Evolutionary conservation across 2,113 vertebrate species (phyloP).

Genomic region (Myocastor coypus): DNA sequence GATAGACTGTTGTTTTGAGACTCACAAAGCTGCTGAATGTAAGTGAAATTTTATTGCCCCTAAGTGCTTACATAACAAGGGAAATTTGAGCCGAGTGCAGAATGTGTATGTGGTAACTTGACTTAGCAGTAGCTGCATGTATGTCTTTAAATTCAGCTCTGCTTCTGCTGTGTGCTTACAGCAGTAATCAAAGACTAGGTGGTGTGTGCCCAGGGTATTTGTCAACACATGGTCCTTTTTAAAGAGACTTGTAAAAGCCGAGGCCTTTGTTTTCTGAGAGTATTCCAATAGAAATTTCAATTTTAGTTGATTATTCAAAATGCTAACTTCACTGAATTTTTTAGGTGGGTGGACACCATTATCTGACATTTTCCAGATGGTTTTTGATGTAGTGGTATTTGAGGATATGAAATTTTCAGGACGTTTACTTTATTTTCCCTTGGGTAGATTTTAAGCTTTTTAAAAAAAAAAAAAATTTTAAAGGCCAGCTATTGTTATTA

Average conservation of each 20-base stretch:
- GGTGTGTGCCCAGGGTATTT: constrained; percentile 62
- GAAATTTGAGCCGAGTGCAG: constrained; percentile 80
- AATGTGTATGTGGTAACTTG: constrained; percentile 69
- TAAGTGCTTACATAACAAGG: constrained; percentile 84
- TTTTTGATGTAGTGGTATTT: constrained; percentile 79
- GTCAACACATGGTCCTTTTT: constrained; percentile 84
- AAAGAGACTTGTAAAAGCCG: constrained; percentile 84
- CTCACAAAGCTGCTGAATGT: constrained; percentile 59
- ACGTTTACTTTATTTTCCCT: constrained; percentile 75
- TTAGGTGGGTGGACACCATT: constrained; percentile 79
- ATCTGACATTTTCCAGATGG: constrained; percentile 86
- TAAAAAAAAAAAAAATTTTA: neutral
- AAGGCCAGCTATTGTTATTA: constrained; percentile 47
- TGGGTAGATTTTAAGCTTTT: constrained; percentile 66
- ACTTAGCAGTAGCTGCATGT: constrained; percentile 76
- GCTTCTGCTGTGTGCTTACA: constrained; percentile 76
- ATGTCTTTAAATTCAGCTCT: constrained; percentile 72
- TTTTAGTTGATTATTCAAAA: constrained; percentile 84
- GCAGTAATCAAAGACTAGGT: constrained; percentile 79
- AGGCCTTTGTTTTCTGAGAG: constrained; percentile 83
- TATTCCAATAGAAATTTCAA: constrained; percentile 79
- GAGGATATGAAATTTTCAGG: constrained; percentile 79
- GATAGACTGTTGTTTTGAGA: constrained; percentile 58
- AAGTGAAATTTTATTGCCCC: constrained; percentile 82
- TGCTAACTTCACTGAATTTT: constrained; percentile 81